Percentiles rank a stretch among this genome's conserved stretches.
Evolutionary conservation across 1,140 invertebrate genomes (phyloP).

Genomic region (Temnothorax nylanderi): DNA sequence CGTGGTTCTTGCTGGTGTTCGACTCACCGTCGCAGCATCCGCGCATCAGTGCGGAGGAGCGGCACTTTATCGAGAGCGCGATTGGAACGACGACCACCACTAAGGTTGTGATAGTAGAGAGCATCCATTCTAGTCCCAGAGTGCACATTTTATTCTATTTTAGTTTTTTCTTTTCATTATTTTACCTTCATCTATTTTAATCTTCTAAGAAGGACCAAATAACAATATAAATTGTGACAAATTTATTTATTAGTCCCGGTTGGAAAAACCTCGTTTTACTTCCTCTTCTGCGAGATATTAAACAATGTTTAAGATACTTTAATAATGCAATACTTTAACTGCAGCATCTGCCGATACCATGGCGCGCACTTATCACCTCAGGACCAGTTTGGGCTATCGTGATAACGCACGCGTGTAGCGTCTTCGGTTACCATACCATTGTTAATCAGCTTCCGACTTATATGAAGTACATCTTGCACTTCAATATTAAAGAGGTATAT

Average conservation of each 20-base stretch:
- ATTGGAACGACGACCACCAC: slow-evolving; percentile 86
- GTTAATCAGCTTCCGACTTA: slow-evolving; percentile 97
- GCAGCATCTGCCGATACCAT: slow-evolving; percentile 91
- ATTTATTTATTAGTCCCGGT: neutral
- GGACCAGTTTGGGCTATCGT: slow-evolving; percentile 96
- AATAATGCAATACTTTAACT: slow-evolving; percentile 50
- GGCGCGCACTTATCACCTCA: slow-evolving; percentile 92
- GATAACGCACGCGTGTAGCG: slow-evolving; percentile 95
- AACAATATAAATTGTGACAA: neutral
- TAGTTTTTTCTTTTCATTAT: neutral
- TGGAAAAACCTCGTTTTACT: neutral
- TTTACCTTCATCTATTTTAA: neutral
- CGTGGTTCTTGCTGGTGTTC: slow-evolving; percentile 94
- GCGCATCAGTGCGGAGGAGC: slow-evolving; percentile 92
- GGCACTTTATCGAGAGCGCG: slow-evolving; percentile 91
- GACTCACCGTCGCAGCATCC: slow-evolving; percentile 95
- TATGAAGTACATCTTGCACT: slow-evolving; percentile 95
- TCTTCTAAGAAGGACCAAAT: neutral
- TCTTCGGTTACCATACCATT: slow-evolving; percentile 98
- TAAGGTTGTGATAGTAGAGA: slow-evolving; percentile 54
- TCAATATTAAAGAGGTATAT: slow-evolving; percentile 93
- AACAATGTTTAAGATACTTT: neutral
- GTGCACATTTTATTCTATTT: neutral
- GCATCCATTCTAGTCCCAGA: neutral
- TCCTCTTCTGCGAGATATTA: neutral